These are phyloP conservation scores for Poecile atricapillus DNA, from an alignment of 2,113 vertebrate genomes.

Conservation along the genomic window DNA sequence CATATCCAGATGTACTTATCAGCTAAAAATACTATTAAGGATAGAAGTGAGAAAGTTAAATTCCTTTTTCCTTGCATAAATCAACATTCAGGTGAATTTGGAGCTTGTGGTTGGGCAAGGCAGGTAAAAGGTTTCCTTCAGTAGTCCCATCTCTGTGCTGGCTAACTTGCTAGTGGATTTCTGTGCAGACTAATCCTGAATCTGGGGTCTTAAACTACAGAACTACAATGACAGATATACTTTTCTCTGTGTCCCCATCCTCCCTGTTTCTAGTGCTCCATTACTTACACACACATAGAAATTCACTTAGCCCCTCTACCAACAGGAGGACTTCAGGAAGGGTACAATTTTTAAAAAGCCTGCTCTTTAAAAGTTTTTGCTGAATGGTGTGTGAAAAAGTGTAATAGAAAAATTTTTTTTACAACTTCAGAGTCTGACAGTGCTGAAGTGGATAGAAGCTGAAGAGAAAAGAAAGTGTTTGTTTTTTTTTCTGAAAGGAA, in stretches of 20 bases:
- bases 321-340: neutral
- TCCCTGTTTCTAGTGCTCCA: neutral
- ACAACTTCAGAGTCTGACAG: neutral
- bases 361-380: neutral
- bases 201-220: neutral
- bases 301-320: neutral
- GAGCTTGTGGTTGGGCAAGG: neutral
- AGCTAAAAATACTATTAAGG: neutral
- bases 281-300: neutral
- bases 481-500: neutral
- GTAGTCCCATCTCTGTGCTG: fast-evolving
- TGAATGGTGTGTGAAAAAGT: neutral
- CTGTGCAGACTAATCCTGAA: neutral
- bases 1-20: neutral
- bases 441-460: neutral
- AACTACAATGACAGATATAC: neutral
- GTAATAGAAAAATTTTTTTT: neutral
- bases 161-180: neutral
- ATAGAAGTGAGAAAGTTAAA: neutral
- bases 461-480: neutral
- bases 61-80: neutral
- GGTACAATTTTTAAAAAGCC: neutral
- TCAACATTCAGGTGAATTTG: neutral
- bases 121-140: neutral
- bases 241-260: neutral